Evolutionary conservation across 1,140 invertebrate species (phyloP).

Genomic region (Pseudachorutes palmiensis): DNA sequence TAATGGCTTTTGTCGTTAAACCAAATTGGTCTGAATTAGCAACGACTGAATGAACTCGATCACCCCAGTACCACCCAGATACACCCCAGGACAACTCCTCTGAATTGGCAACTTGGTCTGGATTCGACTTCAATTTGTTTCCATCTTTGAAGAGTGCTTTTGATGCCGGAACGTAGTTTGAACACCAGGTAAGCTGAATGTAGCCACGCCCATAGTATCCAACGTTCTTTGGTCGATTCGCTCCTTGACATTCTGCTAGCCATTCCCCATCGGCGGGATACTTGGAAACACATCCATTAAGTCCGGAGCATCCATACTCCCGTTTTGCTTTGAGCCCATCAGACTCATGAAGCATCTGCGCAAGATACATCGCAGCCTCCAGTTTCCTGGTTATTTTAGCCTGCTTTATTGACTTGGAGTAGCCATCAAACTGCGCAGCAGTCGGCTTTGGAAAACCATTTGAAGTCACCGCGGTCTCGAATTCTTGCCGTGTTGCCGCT

Average conservation of each 20-base stretch:
- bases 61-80: conserved; percentile 27
- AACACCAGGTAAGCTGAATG: conserved; percentile 30
- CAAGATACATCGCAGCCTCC: conserved; percentile 24
- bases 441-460: conserved; percentile 13
- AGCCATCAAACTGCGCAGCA: conserved; percentile 15
- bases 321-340: conserved; percentile 13
- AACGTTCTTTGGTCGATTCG: conserved; percentile 1
- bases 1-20: conserved; percentile 26
- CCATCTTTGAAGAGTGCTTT: conserved; percentile 10
- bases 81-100: conserved; percentile 22
- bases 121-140: conserved; percentile 12
- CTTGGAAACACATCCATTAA: background rate
- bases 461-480: conserved; percentile 13
- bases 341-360: conserved; percentile 25
- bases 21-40: conserved; percentile 24
- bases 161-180: conserved; percentile 21
- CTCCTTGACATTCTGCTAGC: background rate
- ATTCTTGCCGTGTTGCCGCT: background rate
- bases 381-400: conserved; percentile 16
- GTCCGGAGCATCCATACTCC: conserved; percentile 1
- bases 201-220: conserved; percentile 28
- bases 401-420: background rate
- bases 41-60: conserved; percentile 21
- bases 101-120: conserved; percentile 23
- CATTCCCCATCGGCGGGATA: conserved; percentile 1